Conservation (phyloP, 2,888 invertebrate genomes). For the Thumatha senex region DNA sequence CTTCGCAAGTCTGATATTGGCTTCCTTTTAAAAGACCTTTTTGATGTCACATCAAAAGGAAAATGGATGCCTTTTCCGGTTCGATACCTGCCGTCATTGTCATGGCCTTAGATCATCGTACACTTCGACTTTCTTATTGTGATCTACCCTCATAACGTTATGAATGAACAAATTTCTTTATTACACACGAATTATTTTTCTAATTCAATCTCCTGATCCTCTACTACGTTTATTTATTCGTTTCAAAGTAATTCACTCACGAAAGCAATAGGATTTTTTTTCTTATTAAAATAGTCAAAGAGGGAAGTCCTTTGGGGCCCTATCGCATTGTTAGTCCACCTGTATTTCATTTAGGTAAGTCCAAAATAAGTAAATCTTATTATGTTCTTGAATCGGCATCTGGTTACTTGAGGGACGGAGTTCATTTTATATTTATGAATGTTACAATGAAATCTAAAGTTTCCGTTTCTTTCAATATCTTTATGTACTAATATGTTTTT, state of each 20-base stretch:
- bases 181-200: conserved; percentile 73
- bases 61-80: conserved; percentile 76
- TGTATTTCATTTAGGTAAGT: conserved; percentile 68
- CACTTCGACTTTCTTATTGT: conserved; percentile 65
- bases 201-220: conserved; percentile 77
- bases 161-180: conserved; percentile 76
- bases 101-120: conserved; percentile 51
- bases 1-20: conserved; percentile 46
- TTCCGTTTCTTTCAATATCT: conserved; percentile 16
- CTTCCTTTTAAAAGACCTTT: conserved; percentile 48
- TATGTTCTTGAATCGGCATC: conserved; percentile 72
- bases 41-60: conserved; percentile 75
- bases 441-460: conserved; percentile 37
- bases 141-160: conserved; percentile 68
- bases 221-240: conserved; percentile 75
- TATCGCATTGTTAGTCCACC: conserved; percentile 71
- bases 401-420: conserved; percentile 65
- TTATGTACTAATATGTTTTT: conserved; percentile 1
- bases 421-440: conserved; percentile 67
- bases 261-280: conserved; percentile 60
- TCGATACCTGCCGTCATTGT: conserved; percentile 73
- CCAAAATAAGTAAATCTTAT: conserved; percentile 74
- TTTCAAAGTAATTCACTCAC: conserved; percentile 72
- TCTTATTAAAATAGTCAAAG: conserved; percentile 80
- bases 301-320: conserved; percentile 59